These are phyloP conservation scores for Toxonevra muliebris DNA, from an alignment of 2,888 invertebrate species.

Conservation along the genomic window DNA sequence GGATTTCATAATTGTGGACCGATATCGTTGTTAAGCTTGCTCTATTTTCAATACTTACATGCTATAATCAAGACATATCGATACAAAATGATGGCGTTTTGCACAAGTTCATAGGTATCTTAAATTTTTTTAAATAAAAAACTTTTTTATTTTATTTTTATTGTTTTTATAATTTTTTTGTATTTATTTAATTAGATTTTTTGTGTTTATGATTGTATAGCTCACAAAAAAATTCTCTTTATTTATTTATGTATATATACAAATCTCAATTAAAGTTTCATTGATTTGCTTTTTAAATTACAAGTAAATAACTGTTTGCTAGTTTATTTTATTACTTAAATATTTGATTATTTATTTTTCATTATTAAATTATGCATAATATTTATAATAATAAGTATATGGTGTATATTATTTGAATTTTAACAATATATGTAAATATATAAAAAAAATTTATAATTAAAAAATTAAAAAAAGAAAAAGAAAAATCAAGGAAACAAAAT, in stretches of 20 bases:
- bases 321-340: slow-evolving; percentile 12
- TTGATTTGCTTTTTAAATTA: slow-evolving; percentile 19
- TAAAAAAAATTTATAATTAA: slow-evolving; percentile 2
- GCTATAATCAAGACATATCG: too few species aligned
- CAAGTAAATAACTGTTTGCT: slow-evolving; percentile 17
- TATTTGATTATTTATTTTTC: not conserved
- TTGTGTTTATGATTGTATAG: slow-evolving; percentile 27
- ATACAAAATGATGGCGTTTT: too few species aligned
- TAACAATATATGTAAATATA: not conserved
- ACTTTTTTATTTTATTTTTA: not conserved
- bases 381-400: slow-evolving; percentile 9
- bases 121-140: not conserved
- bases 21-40: too few species aligned
- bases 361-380: not conserved
- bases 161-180: slow-evolving; percentile 18
- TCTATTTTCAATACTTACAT: too few species aligned
- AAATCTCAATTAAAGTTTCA: slow-evolving; percentile 32
- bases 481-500: not conserved
- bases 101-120: too few species aligned
- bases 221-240: slow-evolving; percentile 31
- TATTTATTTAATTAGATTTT: slow-evolving; percentile 30
- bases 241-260: slow-evolving; percentile 28
- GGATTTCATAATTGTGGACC: too few species aligned
- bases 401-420: not conserved
- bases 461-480: slow-evolving; percentile 9